These are phyloP conservation scores for Chalcosyrphus nemorum DNA, from an alignment of 2,888 invertebrate species.

Conservation along the genomic window DNA sequence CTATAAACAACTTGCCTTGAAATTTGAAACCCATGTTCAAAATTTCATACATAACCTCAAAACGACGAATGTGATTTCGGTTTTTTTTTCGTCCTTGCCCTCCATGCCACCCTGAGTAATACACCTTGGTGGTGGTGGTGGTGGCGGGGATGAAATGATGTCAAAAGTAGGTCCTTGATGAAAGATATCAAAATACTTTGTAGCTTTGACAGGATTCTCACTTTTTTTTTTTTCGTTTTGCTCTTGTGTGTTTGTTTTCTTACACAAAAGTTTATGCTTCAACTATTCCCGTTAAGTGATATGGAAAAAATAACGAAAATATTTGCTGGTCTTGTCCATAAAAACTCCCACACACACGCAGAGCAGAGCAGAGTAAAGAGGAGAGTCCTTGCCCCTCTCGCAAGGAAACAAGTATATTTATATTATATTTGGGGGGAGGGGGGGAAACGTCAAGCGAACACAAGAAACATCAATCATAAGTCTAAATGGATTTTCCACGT, in stretches of 20 bases:
- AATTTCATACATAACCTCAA: neutral
- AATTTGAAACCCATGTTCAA: neutral
- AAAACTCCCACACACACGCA: constrained; percentile 11
- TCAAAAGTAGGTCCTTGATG: neutral
- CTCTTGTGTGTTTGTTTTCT: neutral
- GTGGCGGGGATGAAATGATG: neutral
- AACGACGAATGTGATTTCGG: neutral
- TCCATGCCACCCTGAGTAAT: neutral
- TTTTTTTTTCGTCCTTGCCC: neutral
- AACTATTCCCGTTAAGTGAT: constrained; percentile 18
- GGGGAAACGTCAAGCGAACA: constrained; percentile 51
- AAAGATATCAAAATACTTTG: constrained; percentile 43
- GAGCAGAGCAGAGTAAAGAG: too few species aligned
- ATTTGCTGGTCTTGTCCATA: constrained; percentile 43
- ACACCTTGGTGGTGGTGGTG: neutral
- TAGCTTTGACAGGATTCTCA: constrained; percentile 40
- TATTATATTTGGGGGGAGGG: too few species aligned
- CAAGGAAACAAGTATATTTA: neutral
- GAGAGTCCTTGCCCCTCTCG: constrained; percentile 13
- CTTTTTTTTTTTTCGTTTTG: constrained; percentile 7
- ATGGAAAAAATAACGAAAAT: constrained; percentile 6
- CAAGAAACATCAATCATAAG: constrained; percentile 75
- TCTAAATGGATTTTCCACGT: constrained; percentile 75
- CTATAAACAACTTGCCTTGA: neutral
- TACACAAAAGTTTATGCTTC: constrained; percentile 50